phyloP scores from a whole-genome alignment of 2,888 invertebrate species.

The Dicyrtomina minuta region DNA sequence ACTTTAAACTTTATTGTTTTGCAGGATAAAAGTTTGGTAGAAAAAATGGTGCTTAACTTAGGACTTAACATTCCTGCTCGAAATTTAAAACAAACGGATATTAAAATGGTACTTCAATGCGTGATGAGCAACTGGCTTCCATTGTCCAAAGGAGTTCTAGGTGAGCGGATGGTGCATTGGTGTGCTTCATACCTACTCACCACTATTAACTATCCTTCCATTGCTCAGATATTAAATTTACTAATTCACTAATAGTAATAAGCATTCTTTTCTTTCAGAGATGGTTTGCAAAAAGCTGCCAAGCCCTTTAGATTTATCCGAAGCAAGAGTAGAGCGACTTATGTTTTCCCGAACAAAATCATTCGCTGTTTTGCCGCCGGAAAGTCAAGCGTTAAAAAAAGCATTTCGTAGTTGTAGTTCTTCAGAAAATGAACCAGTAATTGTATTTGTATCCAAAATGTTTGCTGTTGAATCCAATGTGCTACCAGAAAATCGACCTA shows the following conservation, averaged over 20 bases:
- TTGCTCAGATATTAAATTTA: too few relatives aligned
- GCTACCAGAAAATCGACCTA: slow-evolving; percentile 77
- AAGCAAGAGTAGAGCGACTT: slow-evolving; percentile 77
- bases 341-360: slow-evolving; percentile 72
- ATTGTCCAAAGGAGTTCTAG: slow-evolving; percentile 74
- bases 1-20: background rate
- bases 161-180: too few relatives aligned
- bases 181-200: too few relatives aligned
- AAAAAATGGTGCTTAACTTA: slow-evolving; percentile 71
- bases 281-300: slow-evolving; percentile 82
- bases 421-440: slow-evolving; percentile 66
- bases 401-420: slow-evolving; percentile 71
- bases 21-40: slow-evolving; percentile 70
- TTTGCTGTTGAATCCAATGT: slow-evolving; percentile 72
- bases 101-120: slow-evolving; percentile 74
- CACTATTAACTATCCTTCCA: too few relatives aligned
- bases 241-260: too few relatives aligned
- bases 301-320: slow-evolving; percentile 71
- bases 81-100: slow-evolving; percentile 77
- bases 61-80: slow-evolving; percentile 72
- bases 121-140: slow-evolving; percentile 89
- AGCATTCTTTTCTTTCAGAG: slow-evolving; percentile 56
- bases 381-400: slow-evolving; percentile 70
- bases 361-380: slow-evolving; percentile 67
- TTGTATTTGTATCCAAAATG: slow-evolving; percentile 87